Evolutionary conservation across 2,888 invertebrate genomes (phyloP).

Genomic region (Lapara coniferarum): DNA sequence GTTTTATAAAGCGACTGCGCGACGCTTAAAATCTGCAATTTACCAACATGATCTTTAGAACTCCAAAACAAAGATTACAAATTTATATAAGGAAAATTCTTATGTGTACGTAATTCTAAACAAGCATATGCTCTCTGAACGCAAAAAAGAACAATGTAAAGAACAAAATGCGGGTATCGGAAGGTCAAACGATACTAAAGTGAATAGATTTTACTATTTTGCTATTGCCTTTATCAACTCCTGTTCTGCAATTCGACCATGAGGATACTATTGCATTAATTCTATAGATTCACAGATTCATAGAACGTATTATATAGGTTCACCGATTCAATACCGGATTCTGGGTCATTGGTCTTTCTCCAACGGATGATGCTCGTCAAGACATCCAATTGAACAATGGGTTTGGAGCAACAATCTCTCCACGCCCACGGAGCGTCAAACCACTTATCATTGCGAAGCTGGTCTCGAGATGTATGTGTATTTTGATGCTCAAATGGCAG

Average conservation of each 20-base stretch:
- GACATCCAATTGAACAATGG: constrained; percentile 53
- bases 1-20: too few species aligned
- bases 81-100: too few species aligned
- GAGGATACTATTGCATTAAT: neutral
- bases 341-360: constrained; percentile 43
- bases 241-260: constrained; percentile 1
- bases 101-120: too few species aligned
- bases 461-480: neutral
- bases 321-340: constrained; percentile 22
- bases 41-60: too few species aligned
- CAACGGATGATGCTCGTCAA: constrained; percentile 57
- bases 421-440: constrained; percentile 45
- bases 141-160: neutral
- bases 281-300: neutral
- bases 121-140: neutral
- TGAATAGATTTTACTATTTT: neutral
- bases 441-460: constrained; percentile 22
- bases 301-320: neutral
- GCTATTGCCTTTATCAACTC: neutral
- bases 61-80: too few species aligned
- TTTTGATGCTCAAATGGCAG: constrained; percentile 13
- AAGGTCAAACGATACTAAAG: neutral
- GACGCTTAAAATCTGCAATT: too few species aligned
- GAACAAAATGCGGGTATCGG: neutral
- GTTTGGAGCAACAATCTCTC: constrained; percentile 57